Percentiles rank a stretch among this genome's conserved stretches.
Conservation (phyloP, 2,888 invertebrate species). For the Dasysyrphus albostriatus region DNA sequence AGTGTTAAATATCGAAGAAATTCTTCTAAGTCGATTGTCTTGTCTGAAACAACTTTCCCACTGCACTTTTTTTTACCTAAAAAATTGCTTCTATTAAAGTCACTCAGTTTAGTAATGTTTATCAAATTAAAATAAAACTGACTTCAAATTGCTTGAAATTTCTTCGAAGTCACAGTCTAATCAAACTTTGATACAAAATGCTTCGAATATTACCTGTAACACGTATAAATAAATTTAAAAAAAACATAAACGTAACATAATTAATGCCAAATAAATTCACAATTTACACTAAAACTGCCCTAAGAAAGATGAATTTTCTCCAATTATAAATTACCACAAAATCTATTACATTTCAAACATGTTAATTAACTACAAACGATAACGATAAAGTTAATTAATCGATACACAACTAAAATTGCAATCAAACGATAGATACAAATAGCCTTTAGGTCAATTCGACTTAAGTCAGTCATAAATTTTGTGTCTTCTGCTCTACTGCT, state of each 20-base stretch:
- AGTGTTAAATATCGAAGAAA: no score
- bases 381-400: conserved; percentile 33
- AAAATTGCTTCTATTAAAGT: no score
- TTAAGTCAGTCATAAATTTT: conserved; percentile 37
- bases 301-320: conserved; percentile 8
- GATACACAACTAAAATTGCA: conserved; percentile 33
- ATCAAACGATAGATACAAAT: conserved; percentile 32
- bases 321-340: conserved; percentile 10
- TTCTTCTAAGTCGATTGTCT: no score
- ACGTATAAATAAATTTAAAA: no score
- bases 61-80: no score
- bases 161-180: no score
- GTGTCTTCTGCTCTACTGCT: not conserved
- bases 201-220: no score
- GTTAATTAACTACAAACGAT: conserved; percentile 19
- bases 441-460: conserved; percentile 38
- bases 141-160: no score
- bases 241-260: not conserved
- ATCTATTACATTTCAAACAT: conserved; percentile 21
- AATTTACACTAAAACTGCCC: not conserved
- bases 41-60: no score
- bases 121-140: no score
- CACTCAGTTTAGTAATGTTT: no score
- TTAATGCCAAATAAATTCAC: not conserved
- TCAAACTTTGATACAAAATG: no score